Evolutionary conservation across 2,113 vertebrate species (phyloP).

Genomic region (Saccopteryx bilineata): DNA sequence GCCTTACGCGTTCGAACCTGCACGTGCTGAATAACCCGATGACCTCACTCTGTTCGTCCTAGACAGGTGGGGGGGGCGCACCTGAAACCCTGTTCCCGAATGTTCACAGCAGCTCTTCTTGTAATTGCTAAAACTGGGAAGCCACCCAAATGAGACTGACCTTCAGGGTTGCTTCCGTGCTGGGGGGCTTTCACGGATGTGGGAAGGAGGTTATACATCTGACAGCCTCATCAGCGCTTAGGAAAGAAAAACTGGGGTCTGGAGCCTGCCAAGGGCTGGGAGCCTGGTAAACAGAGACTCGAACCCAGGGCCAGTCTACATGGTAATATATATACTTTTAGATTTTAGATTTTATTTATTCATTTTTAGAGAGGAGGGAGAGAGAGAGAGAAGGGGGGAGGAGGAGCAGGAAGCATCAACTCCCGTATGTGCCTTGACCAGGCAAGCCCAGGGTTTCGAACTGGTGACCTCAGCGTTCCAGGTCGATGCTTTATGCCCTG

Average conservation of each 20-base stretch:
- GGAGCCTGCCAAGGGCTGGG: neutral
- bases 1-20: fast-evolving
- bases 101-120: neutral
- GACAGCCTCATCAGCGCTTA: neutral
- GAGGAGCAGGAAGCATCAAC: no score
- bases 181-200: neutral
- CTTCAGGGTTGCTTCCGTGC: neutral
- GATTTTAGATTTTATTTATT: no score
- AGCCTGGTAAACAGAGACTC: neutral
- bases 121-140: neutral
- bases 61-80: no score
- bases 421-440: no score
- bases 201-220: neutral
- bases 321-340: no score
- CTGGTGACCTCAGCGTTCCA: no score
- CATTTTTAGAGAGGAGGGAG: no score
- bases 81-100: neutral
- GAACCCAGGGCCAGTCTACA: neutral
- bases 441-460: no score
- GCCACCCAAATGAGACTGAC: no score
- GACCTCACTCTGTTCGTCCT: neutral
- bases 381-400: no score
- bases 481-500: no score
- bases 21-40: fast-evolving
- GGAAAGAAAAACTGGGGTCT: neutral